These are phyloP conservation scores for Edolisoma coerulescens DNA, from an alignment of 2,113 vertebrate genomes.

Conservation along the genomic window DNA sequence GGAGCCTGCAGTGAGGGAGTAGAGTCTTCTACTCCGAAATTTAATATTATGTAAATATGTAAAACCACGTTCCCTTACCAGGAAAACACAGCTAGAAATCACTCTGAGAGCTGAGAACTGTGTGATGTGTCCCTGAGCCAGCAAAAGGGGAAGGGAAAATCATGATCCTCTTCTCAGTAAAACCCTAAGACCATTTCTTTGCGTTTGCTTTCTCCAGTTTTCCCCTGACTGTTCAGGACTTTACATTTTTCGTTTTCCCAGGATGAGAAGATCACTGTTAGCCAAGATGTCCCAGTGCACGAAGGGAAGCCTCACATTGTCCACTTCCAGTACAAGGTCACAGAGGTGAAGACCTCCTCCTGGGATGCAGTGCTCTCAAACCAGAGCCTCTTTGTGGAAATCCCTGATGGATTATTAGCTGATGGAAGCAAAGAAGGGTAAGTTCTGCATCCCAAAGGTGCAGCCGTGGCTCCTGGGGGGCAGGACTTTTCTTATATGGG, in stretches of 20 bases:
- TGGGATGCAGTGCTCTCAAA: slow-evolving; percentile 90
- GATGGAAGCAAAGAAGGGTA: slow-evolving; percentile 98
- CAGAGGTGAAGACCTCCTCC: slow-evolving; percentile 84
- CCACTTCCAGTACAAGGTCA: slow-evolving; percentile 92
- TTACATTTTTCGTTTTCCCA: neutral
- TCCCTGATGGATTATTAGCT: slow-evolving; percentile 85
- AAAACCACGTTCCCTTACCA: neutral
- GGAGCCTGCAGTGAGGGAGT: neutral
- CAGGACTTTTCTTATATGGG: neutral
- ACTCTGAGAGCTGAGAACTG: neutral
- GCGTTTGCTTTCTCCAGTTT: neutral
- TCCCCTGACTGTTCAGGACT: neutral
- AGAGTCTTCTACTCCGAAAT: neutral
- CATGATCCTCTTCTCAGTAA: neutral
- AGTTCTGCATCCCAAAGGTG: neutral
- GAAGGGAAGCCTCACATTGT: slow-evolving; percentile 83
- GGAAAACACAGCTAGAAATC: neutral
- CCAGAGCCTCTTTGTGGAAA: slow-evolving; percentile 92
- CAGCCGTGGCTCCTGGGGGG: accelerated
- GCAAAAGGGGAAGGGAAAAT: neutral
- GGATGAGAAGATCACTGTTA: slow-evolving; percentile 94
- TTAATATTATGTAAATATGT: neutral
- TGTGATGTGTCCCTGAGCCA: neutral
- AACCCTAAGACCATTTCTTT: neutral
- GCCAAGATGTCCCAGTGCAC: slow-evolving; percentile 79